Evolutionary conservation across 2,888 invertebrate species (phyloP), one percentile per base, ranked within the genome.

Genomic region (Mesopsocus fuscifrons): DNA sequence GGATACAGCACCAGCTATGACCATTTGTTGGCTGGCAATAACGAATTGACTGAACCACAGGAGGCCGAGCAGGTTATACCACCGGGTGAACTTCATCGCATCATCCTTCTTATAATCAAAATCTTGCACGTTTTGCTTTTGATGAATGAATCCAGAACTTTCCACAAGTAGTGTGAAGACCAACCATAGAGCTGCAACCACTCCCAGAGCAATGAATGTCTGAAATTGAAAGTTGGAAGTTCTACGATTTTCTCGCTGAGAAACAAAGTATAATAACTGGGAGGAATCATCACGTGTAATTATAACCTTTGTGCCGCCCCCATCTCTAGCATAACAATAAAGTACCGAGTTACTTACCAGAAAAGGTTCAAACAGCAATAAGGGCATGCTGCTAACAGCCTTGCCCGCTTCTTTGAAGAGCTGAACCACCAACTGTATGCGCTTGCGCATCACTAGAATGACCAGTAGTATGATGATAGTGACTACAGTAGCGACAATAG

Each of bases 381-480:
- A 52, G 0, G 76, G 76, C 70, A 77, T 74, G 9, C 65, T 59
- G 21, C 63, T 58, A 20, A 76, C 58, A 0, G 74, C 74, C 58
- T 73, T 75, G 41, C 74, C 75, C 18, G 76, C 70, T 59, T 77
- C 77, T 50, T 65, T 65, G 52, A 77, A 76, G 20, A 77, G 58
- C 48, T 69, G 67, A 18, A 73, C 66, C 0, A 75, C 74, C 43
- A 77, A 58, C 46, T 65, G 59, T 42, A 77, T 71, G 44, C 74
- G 61, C 51, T 71, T 74, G 46, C 74, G 59, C 66, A 77, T 66
- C 1, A 69, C 69, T 22, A 74, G 51, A 21, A 76, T 61, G 2
- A 75, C 57, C 15, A 74, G 54, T 35, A 71, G 49, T 11, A 71
- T 62, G 11, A 71, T 50, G 2, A 59, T 66, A 32, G 76, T 72